Base-by-base conservation (phyloP, 2,888 invertebrate species). In the Phoenoteleia sp. region DNA sequence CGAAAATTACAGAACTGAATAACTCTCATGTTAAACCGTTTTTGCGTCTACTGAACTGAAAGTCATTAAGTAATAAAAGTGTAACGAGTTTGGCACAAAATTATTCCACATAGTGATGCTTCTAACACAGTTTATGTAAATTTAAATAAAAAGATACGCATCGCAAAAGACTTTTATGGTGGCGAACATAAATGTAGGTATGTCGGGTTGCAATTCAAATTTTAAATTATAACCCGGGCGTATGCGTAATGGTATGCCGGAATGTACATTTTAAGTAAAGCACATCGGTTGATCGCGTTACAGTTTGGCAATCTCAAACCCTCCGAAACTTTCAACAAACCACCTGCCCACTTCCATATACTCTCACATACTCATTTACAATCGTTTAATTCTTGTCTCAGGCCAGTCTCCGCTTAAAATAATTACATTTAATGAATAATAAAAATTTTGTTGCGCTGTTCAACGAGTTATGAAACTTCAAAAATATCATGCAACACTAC, bases 201-300 rank as follows among this genome's bases (percentile, higher is more conserved):
- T 71, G 69, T 66, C 75, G 49, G 52, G 62, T 60, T 79, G 69
- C 77, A 76, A 79, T 80, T 74, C 72, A 76, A 81, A 81, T 81
- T 87, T 87, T 86, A 86, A 86, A 88, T 88, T 84, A 88, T 88
- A 81, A 58, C 84, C 54, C 81, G 77, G 58, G 69, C 85, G 77
- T 79, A 79, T 62, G 62, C 71, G 72, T 85, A 84, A 85, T 86
- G 77, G 85, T 82, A 84, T 69, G 85, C 72, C 79, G 79, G 80
- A 79, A 87, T 81, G 81, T 80, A 71, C 82, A 84, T 88, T 87
- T 81, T 79, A 82, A 71, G 81, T 80, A 81, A 82, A 84, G 79
- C 54, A 86, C 83, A 83, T 84, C 56, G 76, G 81, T 64, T 69
- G 75, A 83, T 81, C 77, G 74, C 64, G 47, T 76, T 64, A 45